phyloP scores from a whole-genome alignment of 2,888 invertebrate genomes.

The Cosmia trapezina region DNA sequence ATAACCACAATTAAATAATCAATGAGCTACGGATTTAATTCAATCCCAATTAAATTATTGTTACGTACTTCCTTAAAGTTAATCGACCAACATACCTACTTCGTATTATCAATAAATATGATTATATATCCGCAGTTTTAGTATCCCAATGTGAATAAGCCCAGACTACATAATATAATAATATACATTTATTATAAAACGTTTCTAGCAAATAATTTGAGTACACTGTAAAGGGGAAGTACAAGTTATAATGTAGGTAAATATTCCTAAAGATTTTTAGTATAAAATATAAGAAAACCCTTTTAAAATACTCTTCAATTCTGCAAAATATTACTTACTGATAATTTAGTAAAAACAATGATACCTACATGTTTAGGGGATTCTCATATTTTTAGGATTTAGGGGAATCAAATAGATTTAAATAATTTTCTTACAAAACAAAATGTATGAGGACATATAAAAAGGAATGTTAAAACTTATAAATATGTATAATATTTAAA shows the following conservation, averaged over 20 bases:
- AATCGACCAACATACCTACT: neutral
- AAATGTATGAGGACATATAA: too few species aligned
- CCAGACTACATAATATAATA: slow-evolving; percentile 60
- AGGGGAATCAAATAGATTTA: slow-evolving; percentile 64
- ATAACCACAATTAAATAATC: neutral
- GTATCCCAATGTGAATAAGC: slow-evolving; percentile 64
- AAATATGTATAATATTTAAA: neutral
- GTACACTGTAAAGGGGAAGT: slow-evolving; percentile 78
- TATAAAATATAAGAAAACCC: slow-evolving; percentile 76
- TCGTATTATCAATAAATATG: neutral
- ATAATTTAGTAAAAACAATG: slow-evolving; percentile 33
- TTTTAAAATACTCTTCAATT: slow-evolving; percentile 33
- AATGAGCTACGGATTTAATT: neutral
- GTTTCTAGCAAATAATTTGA: slow-evolving; percentile 75
- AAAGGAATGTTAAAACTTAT: neutral
- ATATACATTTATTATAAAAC: slow-evolving; percentile 73
- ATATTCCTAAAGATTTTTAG: slow-evolving; percentile 72
- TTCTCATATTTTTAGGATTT: slow-evolving; percentile 71
- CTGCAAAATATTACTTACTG: slow-evolving; percentile 28
- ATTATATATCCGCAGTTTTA: neutral
- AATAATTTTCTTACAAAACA: neutral
- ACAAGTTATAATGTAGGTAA: slow-evolving; percentile 71
- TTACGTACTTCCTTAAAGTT: neutral
- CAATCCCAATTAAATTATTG: neutral
- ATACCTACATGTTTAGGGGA: slow-evolving; percentile 61